Base-by-base conservation (phyloP, 2,797 vertebrate genomes). In the Synanceia verrucosa region DNA sequence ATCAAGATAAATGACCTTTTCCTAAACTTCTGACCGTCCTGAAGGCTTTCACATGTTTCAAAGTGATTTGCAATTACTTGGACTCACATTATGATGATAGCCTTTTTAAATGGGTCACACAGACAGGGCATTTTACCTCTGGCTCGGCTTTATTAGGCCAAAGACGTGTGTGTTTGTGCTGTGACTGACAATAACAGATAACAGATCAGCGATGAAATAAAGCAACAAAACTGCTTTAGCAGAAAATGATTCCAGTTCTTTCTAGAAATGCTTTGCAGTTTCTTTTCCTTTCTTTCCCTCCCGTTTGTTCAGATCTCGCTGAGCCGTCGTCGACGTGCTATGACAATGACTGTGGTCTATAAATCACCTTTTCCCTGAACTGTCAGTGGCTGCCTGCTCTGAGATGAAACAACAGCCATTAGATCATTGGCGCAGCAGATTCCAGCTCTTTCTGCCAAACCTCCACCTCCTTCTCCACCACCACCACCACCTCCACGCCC, bases 81-180 rank as follows among this genome's bases (percentile, higher is more conserved):
- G 96, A 95, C 92, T 95, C 92, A 96, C 67, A 95, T 96, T 95
- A 96, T 96, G 95, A 93, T 96, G 96, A 97, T 95, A 92, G 93
- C 83, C 91, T 94, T 94, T 93, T 94, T 93, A 96, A 95, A 94
- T 95, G 94, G 95, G 95, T 96, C 95, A 96, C 90, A 93, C 7
- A 68, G 94, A 94, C 92, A 86, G 88, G 84, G 91, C 44, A 70
- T 94, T 95, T 94, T 91, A 93, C 88, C 92, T 92, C 59, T 90
- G 92, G 92, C 93, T 93, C 95, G 55, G 34, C 73, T 79, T 59
- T 59, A 78, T 78, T 73, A 74, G 52, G 44, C 46, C 76, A 55
- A 53, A 29, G 52, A 60, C 53, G 51, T 29, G 46, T 69, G 53
- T 36, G 10, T 9, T 9, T 23, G 16, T 16, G 33, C 33, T 55